Evolutionary conservation across 1,140 invertebrate genomes (phyloP).

Genomic region (Centruroides vittatus): DNA sequence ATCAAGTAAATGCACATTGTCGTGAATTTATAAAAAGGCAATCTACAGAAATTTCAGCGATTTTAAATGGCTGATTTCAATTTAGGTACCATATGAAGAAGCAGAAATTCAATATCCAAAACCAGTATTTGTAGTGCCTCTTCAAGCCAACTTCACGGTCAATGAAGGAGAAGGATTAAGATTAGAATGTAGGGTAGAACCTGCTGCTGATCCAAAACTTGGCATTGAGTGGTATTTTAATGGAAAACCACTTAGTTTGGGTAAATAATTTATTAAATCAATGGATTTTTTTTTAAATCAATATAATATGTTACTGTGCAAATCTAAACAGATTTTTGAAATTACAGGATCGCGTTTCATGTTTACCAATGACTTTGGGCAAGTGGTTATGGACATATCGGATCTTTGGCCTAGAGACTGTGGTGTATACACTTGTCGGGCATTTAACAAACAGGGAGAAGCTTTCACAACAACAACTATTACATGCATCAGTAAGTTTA

Average conservation of each 20-base stretch:
- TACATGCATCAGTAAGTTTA: conserved; percentile 41
- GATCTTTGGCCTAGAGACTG: conserved; percentile 85
- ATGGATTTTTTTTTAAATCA: too few species aligned
- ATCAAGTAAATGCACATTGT: conserved; percentile 3
- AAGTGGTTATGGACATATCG: conserved; percentile 55
- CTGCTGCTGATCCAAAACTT: conserved; percentile 91
- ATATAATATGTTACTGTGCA: neutral
- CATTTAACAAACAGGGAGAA: conserved; percentile 43
- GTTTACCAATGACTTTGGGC: conserved; percentile 83
- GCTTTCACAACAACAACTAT: conserved; percentile 81
- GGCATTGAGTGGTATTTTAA: conserved; percentile 90
- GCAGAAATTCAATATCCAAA: conserved; percentile 65
- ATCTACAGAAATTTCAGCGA: too few species aligned
- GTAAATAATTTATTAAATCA: conserved; percentile 22
- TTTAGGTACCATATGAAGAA: conserved; percentile 16
- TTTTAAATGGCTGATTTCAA: too few species aligned
- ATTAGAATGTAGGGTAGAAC: conserved; percentile 84
- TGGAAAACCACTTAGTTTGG: conserved; percentile 68
- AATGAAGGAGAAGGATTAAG: conserved; percentile 78
- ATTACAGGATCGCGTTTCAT: conserved; percentile 80
- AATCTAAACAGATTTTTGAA: neutral
- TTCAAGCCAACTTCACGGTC: conserved; percentile 65
- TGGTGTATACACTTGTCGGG: conserved; percentile 37
- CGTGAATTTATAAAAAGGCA: too few species aligned
- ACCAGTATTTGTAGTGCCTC: conserved; percentile 71